These are phyloP conservation scores for Drosophila auraria DNA, from an alignment of 1,140 invertebrate genomes.

Conservation along the genomic window DNA sequence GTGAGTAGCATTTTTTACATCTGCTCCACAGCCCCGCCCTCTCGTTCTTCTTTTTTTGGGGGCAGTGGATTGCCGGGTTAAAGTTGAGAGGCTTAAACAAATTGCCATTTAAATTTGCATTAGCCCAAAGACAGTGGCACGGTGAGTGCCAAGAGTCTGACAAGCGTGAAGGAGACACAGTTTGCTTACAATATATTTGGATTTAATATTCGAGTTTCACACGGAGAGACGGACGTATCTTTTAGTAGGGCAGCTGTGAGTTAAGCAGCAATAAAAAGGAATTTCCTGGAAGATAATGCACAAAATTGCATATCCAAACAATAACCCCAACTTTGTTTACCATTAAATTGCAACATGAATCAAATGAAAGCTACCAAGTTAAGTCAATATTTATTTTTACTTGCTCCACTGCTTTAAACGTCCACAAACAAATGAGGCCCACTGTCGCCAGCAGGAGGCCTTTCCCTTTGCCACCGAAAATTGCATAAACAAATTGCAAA, in stretches of 20 bases:
- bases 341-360: neutral
- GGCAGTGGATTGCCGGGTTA: constrained; percentile 38
- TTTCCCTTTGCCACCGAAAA: neutral
- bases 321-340: neutral
- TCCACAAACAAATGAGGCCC: neutral
- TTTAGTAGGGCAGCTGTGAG: too few species aligned
- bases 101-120: constrained; percentile 71
- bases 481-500: constrained; percentile 44
- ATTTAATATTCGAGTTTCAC: constrained; percentile 22
- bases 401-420: neutral
- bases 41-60: neutral
- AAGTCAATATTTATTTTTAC: constrained; percentile 17
- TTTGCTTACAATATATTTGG: constrained; percentile 13
- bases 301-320: neutral
- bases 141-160: constrained; percentile 33
- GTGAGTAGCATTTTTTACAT: constrained; percentile 56
- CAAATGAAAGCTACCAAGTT: neutral
- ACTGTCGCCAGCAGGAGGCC: constrained; percentile 1
- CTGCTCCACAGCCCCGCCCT: constrained; percentile 5
- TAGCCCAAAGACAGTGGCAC: constrained; percentile 35
- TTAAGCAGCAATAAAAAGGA: too few species aligned
- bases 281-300: too few species aligned
- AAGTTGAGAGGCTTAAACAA: constrained; percentile 59
- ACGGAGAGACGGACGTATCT: neutral
- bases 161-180: constrained; percentile 23